Evolutionary conservation across 2,888 invertebrate genomes (phyloP).

Genomic region (Luperina testacea): DNA sequence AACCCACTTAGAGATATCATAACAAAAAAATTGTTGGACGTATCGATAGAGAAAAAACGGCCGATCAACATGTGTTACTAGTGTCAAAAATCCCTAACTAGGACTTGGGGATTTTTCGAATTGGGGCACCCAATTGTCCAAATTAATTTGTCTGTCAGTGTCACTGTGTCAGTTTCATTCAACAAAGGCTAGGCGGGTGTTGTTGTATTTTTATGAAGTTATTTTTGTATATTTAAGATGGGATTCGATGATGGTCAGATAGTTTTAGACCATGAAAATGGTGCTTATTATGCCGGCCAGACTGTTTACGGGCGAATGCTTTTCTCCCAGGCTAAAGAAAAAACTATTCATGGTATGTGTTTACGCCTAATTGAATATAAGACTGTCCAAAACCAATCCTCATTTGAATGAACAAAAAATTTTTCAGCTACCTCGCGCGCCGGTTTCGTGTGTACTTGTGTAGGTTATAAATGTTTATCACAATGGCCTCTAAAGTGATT

Average conservation of each 20-base stretch:
- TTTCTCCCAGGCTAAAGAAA: conserved; percentile 79
- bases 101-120: too few relatives aligned
- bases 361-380: conserved; percentile 22
- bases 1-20: too few relatives aligned
- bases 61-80: too few relatives aligned
- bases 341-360: conserved; percentile 83
- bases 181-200: not conserved
- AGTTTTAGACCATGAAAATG: conserved; percentile 78
- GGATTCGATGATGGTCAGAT: conserved; percentile 83
- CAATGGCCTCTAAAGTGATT: not conserved
- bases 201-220: conserved; percentile 10
- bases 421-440: not conserved
- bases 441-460: conserved; percentile 12
- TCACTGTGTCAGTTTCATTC: conserved; percentile 35
- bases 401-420: conserved; percentile 32
- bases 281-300: conserved; percentile 81
- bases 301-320: conserved; percentile 78
- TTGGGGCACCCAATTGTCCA: too few relatives aligned
- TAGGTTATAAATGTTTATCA: conserved; percentile 18
- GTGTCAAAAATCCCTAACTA: too few relatives aligned
- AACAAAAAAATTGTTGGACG: too few relatives aligned
- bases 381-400: conserved; percentile 17
- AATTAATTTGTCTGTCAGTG: too few relatives aligned
- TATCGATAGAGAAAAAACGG: too few relatives aligned
- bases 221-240: conserved; percentile 69